Conservation (phyloP, 2,888 invertebrate species). For the Stenchaetothrips biformis region DNA sequence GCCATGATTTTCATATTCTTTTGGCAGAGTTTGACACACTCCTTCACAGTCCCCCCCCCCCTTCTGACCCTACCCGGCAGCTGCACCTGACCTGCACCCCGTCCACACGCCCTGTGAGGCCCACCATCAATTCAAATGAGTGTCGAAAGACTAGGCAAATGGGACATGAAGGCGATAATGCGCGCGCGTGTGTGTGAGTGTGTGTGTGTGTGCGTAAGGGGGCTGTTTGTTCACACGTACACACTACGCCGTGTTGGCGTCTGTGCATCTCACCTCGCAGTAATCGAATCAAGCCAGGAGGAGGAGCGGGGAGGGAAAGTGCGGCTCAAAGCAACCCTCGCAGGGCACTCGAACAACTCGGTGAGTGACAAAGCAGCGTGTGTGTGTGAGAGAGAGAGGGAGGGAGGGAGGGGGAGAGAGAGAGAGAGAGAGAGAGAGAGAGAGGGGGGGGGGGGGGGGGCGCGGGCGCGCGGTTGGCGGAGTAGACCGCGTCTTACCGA, state of each 20-base stretch:
- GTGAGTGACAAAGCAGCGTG: neutral
- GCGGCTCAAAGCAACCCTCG: neutral
- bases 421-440: neutral
- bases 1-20: too few relatives aligned
- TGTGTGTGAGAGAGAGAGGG: neutral
- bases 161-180: constrained; percentile 13
- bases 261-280: neutral
- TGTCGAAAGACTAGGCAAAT: neutral
- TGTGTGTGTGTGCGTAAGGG: too few relatives aligned
- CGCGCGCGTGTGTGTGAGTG: neutral
- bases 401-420: neutral
- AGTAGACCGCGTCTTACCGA: too few relatives aligned
- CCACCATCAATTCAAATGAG: constrained; percentile 15
- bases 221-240: too few relatives aligned
- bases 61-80: neutral
- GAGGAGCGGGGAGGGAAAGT: neutral
- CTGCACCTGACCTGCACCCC: too few relatives aligned
- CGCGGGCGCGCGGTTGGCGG: too few relatives aligned
- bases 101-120: too few relatives aligned
- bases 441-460: too few relatives aligned
- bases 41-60: neutral
- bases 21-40: neutral
- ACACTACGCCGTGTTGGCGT: too few relatives aligned
- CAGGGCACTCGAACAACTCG: too few relatives aligned
- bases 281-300: constrained; percentile 6